Percentiles rank a stretch among this genome's conserved stretches.
phyloP scores from a whole-genome alignment of 2,888 invertebrate genomes.

The Ctenicera cuprea region DNA sequence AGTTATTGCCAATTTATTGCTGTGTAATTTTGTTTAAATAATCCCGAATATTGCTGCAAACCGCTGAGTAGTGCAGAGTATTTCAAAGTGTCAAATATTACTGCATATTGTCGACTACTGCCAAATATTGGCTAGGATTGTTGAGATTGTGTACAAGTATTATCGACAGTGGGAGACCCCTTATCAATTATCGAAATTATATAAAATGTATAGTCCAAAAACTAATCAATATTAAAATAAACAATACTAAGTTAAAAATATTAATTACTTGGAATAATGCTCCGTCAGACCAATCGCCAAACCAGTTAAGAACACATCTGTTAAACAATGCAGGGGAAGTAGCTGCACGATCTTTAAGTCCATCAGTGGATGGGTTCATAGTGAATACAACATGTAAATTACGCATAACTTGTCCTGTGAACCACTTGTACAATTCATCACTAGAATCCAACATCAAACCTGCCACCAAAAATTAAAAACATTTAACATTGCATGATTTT shows the following conservation, averaged over 20 bases:
- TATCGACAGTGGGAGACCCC: too few relatives aligned
- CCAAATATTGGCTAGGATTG: too few relatives aligned
- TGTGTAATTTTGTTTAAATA: too few relatives aligned
- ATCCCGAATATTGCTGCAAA: too few relatives aligned
- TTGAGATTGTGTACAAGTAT: too few relatives aligned
- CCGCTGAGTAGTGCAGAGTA: too few relatives aligned
- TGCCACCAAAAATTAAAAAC: too few relatives aligned
- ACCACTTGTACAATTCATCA: slow-evolving; percentile 99
- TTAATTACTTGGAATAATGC: slow-evolving; percentile 87
- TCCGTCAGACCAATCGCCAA: slow-evolving; percentile 99
- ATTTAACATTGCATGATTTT: background rate
- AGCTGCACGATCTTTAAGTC: slow-evolving; percentile 97
- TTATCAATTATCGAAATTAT: too few relatives aligned
- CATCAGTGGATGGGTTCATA: slow-evolving; percentile 99
- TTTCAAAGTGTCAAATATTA: too few relatives aligned
- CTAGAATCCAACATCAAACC: slow-evolving; percentile 97
- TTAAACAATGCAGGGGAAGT: slow-evolving; percentile 99
- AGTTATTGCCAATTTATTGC: too few relatives aligned
- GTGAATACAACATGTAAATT: slow-evolving; percentile 99
- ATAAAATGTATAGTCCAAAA: too few relatives aligned
- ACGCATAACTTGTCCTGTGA: slow-evolving; percentile 98
- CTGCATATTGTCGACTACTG: too few relatives aligned
- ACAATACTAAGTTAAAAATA: background rate
- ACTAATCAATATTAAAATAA: background rate
- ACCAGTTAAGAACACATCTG: slow-evolving; percentile 99